phyloP scores from a whole-genome alignment of 35 echinoderm and acorn worm genomes.

The Lytechinus pictus region DNA sequence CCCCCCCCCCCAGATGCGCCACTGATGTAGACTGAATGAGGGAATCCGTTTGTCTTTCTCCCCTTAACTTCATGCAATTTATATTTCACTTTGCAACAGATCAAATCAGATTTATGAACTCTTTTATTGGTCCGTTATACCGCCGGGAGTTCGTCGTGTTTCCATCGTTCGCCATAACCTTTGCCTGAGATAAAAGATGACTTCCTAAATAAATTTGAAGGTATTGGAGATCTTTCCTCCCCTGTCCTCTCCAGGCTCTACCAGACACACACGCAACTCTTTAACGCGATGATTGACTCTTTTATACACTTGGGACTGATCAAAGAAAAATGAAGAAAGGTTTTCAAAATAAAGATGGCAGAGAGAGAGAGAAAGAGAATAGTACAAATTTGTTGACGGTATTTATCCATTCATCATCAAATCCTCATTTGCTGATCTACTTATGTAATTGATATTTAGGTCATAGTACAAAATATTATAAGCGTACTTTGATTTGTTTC shows the following conservation, averaged over 20 bases:
- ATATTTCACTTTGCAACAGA: neutral
- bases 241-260: neutral
- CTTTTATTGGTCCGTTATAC: neutral
- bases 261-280: conserved; percentile 23
- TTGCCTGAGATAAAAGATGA: conserved; percentile 43
- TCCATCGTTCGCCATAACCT: conserved; percentile 40
- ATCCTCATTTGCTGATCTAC: neutral
- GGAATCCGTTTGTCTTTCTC: neutral
- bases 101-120: neutral
- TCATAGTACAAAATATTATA: neutral
- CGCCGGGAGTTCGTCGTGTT: neutral
- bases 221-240: conserved; percentile 36
- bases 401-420: neutral
- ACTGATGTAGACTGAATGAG: no score
- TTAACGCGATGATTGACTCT: neutral
- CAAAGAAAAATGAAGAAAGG: neutral
- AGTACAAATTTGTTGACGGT: neutral
- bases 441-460: neutral
- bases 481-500: neutral
- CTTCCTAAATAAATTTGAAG: conserved; percentile 44
- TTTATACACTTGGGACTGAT: neutral
- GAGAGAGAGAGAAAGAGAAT: neutral
- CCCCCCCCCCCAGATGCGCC: no score
- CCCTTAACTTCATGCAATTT: neutral
- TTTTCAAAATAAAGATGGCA: no score